Conservation (phyloP, 2,113 vertebrate species). For the Leptocoma aspasia region DNA sequence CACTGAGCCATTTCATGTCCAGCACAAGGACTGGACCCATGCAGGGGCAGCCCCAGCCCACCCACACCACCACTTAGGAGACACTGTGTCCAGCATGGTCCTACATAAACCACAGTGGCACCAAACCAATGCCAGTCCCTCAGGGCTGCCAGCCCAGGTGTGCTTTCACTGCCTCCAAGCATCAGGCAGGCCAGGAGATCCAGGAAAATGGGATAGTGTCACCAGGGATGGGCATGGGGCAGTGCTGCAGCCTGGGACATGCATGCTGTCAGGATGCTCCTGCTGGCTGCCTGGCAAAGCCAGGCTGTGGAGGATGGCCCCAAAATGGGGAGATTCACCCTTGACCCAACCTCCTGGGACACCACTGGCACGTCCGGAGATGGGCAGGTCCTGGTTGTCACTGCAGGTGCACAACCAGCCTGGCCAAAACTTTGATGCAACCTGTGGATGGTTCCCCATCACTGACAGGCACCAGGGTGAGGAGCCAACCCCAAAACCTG, state of each 20-base stretch:
- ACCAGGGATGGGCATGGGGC: rapidly evolving
- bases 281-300: background rate
- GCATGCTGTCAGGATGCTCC: rapidly evolving
- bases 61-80: rapidly evolving
- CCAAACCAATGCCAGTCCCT: background rate
- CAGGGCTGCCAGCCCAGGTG: background rate
- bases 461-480: rapidly evolving
- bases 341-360: background rate
- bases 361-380: rapidly evolving
- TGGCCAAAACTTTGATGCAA: background rate
- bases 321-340: rapidly evolving
- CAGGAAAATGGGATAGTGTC: background rate
- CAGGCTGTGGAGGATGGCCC: rapidly evolving
- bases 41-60: background rate
- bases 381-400: background rate
- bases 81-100: rapidly evolving
- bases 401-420: background rate
- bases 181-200: background rate
- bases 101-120: background rate
- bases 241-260: background rate
- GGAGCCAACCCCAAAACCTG: background rate
- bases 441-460: background rate
- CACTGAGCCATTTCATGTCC: background rate
- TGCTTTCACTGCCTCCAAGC: background rate
- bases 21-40: background rate